Evolutionary conservation across 2,797 vertebrate genomes (phyloP).

Genomic region (Pipistrellus kuhlii): DNA sequence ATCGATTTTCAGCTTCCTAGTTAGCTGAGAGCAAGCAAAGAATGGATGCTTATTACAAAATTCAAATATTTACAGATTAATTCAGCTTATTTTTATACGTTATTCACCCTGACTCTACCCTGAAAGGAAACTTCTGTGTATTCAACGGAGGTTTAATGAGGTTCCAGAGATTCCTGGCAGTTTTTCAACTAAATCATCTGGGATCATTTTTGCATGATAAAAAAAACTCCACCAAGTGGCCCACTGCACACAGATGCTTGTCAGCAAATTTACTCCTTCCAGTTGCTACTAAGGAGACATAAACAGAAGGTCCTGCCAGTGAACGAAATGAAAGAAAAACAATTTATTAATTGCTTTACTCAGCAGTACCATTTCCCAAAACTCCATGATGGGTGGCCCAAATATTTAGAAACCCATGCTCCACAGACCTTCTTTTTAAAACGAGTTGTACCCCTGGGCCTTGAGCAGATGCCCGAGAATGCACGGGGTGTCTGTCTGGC

Average conservation of each 20-base stretch:
- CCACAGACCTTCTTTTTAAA: constrained; percentile 41
- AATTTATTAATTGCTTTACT: constrained; percentile 33
- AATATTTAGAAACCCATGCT: constrained; percentile 51
- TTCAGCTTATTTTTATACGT: neutral
- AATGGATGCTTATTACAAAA: constrained; percentile 37
- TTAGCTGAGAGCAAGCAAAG: constrained; percentile 7
- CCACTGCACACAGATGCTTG: neutral
- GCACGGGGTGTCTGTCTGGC: neutral
- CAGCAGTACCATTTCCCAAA: neutral
- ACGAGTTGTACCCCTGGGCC: neutral
- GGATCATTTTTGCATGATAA: constrained; percentile 57
- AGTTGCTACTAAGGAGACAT: neutral
- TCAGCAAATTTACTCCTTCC: constrained; percentile 28
- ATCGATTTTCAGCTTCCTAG: neutral
- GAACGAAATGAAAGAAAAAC: constrained; percentile 5
- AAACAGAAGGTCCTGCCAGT: neutral
- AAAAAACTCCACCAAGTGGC: constrained; percentile 63
- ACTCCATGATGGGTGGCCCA: constrained; percentile 25
- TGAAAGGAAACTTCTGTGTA: constrained; percentile 60
- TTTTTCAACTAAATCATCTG: constrained; percentile 49
- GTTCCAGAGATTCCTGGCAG: constrained; percentile 68
- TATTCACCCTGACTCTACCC: constrained; percentile 33
- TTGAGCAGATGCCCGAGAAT: neutral
- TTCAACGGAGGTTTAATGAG: constrained; percentile 51
- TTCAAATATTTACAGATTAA: constrained; percentile 68